A percentile compares a stretch with the other conserved stretches of the same genome.
Conservation (phyloP, 1,140 invertebrate species). For the Drosophila suzukii region DNA sequence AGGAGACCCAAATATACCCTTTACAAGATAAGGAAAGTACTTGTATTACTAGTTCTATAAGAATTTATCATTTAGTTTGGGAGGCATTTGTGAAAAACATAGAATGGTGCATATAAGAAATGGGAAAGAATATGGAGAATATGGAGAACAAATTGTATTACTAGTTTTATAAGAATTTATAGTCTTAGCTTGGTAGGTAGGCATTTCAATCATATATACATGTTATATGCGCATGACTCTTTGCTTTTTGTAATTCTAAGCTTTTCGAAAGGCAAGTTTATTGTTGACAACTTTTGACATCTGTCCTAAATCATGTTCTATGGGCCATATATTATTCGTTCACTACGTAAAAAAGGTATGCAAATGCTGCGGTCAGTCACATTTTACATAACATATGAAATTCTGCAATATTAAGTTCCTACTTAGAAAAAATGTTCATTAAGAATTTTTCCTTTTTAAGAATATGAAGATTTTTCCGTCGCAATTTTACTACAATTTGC, state of each 20-base stretch:
- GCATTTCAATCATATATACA: too few species aligned
- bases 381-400: background rate
- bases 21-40: too few species aligned
- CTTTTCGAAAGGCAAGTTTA: slow-evolving; percentile 4
- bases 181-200: too few species aligned
- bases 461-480: too few species aligned
- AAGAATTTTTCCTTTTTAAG: too few species aligned
- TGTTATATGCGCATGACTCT: too few species aligned
- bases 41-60: too few species aligned
- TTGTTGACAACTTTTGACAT: slow-evolving; percentile 4
- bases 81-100: slow-evolving; percentile 8
- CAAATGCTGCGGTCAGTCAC: background rate
- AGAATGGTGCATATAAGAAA: slow-evolving; percentile 10
- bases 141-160: background rate
- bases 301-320: slow-evolving; percentile 18
- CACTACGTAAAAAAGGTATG: too few species aligned
- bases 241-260: background rate
- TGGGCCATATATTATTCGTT: slow-evolving; percentile 7
- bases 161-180: background rate
- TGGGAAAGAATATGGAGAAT: too few species aligned
- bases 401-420: background rate
- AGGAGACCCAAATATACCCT: slow-evolving; percentile 5
- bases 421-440: too few species aligned
- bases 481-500: background rate
- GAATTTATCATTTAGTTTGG: too few species aligned